Base-by-base conservation (phyloP, 2,113 vertebrate genomes). In the Hemiprocne comata region DNA sequence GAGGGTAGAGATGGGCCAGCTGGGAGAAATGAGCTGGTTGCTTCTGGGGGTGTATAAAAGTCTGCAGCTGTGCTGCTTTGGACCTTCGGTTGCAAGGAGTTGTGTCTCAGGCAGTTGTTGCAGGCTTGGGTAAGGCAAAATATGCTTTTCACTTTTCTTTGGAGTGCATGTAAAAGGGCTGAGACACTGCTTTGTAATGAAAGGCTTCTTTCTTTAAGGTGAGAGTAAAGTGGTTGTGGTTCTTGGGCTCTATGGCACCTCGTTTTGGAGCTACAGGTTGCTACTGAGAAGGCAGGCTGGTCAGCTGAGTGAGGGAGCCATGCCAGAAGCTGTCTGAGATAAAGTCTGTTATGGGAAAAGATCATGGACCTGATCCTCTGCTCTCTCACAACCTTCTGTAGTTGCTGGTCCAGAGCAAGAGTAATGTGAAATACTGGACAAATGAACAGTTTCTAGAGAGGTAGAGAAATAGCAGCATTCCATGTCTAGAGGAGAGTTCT, bases 1-100 rank as follows among this genome's bases (percentile, higher is more conserved):
- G 61, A 84, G 29, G 50, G 11, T 7, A 44, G 69, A 58, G 26
- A 17, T 93, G 87, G 60, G 36, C 13, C 58, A 61, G 84, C 50
- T 87, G 91, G 50, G 57, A 64, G 38, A 50, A 86, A 78, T 44
- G 20, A 91, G 20, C 26, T 55, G 26, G 7, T 64, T 65, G 25
- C 23, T 80, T 36, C 38, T 42, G 28, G 33, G 21, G 28, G 16
- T 51, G 1, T 55, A 31, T 40, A 66, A 55, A 65, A n/a, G 34
- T 7, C 12, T n/a, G 7, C 0, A 1, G 31, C 0, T 8, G n/a
- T 86, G 38, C 3, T 73, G 8, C 3, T 13, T 26, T 24, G 17
- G 20, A 11, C 11, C 3, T 24, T 33, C 69, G 10, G 4, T 9
- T 23, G 6, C 0, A 1, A 9, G 46, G 19, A 24, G 11, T 1